Evolutionary conservation across 2,113 vertebrate species (phyloP), one percentile per base, ranked within the genome.

Genomic region (Peromyscus polionotus): DNA sequence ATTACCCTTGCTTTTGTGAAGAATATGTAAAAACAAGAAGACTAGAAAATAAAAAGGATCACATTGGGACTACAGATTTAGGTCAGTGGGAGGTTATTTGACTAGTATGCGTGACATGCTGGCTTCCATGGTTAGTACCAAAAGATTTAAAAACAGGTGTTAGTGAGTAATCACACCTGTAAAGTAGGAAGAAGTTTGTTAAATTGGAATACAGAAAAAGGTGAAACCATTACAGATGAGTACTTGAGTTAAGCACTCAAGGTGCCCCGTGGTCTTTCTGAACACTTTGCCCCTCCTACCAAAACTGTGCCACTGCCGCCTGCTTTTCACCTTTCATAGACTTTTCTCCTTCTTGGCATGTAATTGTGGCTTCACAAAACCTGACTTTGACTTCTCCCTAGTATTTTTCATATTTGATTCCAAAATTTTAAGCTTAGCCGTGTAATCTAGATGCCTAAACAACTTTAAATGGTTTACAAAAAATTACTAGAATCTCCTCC

Each of bases 131-230:
- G 3, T 54, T 24, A 42, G 2, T 73, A 73, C 16, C 33, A 54
- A n/a, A 54, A 57, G 13, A 39, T 20, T 39, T 13, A 83, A 36
- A 59, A 42, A 72, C 42, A 31, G 4, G n/a, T 84, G 31, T 96
- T 48, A 48, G 4, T 88, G 20, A 24, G 12, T 16, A 16, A 61
- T 3, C 59, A 76, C 14, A 67, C 0, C 42, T 36, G 12, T 17
- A 70, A 93, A 95, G 31, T 73, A 67, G 14, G 42, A 95, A 42
- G 22, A 89, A 72, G 5, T 95, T 89, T 45, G 51, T 54, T 93
- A 95, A 90, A 48, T 22, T 93, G 9, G 19, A 93, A 90, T 79
- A 57, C 31, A 59, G 20, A 87, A 85, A 76, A 42, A 84, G 26
- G 3, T 84, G 68, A 92, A 22, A 63, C 7, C 75, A 59, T 16